Conservation (phyloP, 2,888 invertebrate genomes). For the Apotomis betuletana region DNA sequence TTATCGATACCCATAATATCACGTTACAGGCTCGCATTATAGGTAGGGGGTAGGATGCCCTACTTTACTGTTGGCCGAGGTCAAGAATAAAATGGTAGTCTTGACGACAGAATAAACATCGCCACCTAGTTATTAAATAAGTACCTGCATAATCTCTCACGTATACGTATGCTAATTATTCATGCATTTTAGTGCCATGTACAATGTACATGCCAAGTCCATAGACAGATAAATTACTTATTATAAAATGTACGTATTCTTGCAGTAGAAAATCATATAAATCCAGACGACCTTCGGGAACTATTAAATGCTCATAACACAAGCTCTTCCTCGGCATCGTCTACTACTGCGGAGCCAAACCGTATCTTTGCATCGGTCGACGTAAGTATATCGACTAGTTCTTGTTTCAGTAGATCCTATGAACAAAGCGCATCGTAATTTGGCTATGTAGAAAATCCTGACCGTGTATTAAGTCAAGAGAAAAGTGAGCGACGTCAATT, state of each 20-base stretch:
- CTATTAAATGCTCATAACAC: conserved; percentile 55
- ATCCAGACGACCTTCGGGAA: conserved; percentile 70
- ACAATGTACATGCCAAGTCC: no score
- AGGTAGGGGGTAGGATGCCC: conserved; percentile 11
- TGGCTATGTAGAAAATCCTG: no score
- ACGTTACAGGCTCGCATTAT: not conserved
- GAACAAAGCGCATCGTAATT: no score
- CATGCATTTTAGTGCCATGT: no score
- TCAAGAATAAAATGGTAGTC: conserved; percentile 50
- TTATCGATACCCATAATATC: conserved; percentile 12
- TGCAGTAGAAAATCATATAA: conserved; percentile 76
- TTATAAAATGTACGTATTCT: conserved; percentile 24
- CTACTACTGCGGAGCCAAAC: conserved; percentile 43
- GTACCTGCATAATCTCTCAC: no score
- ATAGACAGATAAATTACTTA: no score
- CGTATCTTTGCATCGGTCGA: conserved; percentile 47
- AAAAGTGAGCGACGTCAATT: no score
- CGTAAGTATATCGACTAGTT: conserved; percentile 45
- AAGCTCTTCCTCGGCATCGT: conserved; percentile 42
- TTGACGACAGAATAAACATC: conserved; percentile 45
- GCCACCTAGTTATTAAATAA: no score
- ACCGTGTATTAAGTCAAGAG: no score
- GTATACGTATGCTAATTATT: no score
- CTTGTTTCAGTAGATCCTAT: no score
- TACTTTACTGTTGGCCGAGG: conserved; percentile 44